Evolutionary conservation across 2,888 invertebrate species (phyloP).

Genomic region (Meloe dianella): DNA sequence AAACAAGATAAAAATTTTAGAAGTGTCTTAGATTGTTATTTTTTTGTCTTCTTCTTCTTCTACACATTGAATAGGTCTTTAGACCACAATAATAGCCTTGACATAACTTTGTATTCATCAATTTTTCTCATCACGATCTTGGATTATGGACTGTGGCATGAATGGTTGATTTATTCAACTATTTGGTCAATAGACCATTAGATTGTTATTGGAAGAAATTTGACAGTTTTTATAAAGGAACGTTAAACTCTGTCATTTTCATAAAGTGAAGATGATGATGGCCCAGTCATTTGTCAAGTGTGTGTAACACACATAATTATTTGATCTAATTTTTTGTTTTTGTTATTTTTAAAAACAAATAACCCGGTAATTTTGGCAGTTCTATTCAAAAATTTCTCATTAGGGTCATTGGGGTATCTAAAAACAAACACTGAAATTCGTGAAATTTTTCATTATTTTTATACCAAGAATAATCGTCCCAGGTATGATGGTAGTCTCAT

Average conservation of each 20-base stretch:
- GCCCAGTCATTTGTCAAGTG: too few species aligned
- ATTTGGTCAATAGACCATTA: constrained; percentile 22
- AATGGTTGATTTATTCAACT: constrained; percentile 33
- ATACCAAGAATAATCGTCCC: constrained; percentile 31
- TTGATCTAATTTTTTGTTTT: constrained; percentile 31
- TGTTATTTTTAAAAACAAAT: constrained; percentile 33
- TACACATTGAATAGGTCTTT: constrained; percentile 32
- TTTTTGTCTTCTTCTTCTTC: constrained; percentile 14
- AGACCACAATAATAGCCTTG: constrained; percentile 37
- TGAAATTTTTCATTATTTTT: too few species aligned
- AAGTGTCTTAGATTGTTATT: background rate
- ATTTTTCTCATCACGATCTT: constrained; percentile 39
- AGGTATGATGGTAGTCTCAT: too few species aligned
- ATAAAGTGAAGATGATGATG: too few species aligned
- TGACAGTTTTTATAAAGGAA: constrained; percentile 6
- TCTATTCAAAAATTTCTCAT: constrained; percentile 36
- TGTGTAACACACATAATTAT: constrained; percentile 10
- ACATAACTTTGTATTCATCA: constrained; percentile 41
- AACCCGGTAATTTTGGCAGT: constrained; percentile 35
- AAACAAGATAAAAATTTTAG: background rate
- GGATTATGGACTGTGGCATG: constrained; percentile 26
- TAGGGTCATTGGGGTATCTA: constrained; percentile 41
- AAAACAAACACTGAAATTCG: constrained; percentile 2
- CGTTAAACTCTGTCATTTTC: too few species aligned
- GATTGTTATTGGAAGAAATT: constrained; percentile 18